Conservation (phyloP, 1,140 invertebrate genomes). For the Zaprionus inermis region DNA sequence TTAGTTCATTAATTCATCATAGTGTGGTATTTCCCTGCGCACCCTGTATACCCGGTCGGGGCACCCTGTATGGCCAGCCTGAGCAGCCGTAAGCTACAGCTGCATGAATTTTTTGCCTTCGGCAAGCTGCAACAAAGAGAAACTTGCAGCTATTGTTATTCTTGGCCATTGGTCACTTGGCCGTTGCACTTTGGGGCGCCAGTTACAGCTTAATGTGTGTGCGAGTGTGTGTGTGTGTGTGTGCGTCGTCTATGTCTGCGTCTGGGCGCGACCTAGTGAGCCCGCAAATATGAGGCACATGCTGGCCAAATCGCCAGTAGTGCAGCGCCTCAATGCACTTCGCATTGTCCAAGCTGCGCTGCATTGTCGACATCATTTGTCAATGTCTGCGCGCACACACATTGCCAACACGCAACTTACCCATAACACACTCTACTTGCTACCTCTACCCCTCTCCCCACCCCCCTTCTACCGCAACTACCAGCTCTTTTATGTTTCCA, state of each 20-base stretch:
- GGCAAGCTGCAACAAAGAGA: slow-evolving; percentile 57
- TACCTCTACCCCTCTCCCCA: neutral
- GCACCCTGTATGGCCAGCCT: slow-evolving; percentile 36
- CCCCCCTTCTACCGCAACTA: neutral
- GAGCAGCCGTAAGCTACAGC: slow-evolving; percentile 70
- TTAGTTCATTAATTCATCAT: neutral
- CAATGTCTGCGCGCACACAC: slow-evolving; percentile 61
- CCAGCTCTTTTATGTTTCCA: neutral
- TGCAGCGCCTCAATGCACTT: slow-evolving; percentile 35
- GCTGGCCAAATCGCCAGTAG: slow-evolving; percentile 40
- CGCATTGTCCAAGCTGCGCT: slow-evolving; percentile 52
- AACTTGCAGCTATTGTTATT: slow-evolving; percentile 65
- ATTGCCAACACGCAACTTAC: slow-evolving; percentile 52
- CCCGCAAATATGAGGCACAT: slow-evolving; percentile 64
- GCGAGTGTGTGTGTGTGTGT: slow-evolving; percentile 13
- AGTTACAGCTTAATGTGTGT: slow-evolving; percentile 4
- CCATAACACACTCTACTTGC: too few species aligned
- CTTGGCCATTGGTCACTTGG: slow-evolving; percentile 56
- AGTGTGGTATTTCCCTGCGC: neutral
- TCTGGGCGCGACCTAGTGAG: slow-evolving; percentile 58
- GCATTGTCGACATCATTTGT: slow-evolving; percentile 71
- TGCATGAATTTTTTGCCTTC: slow-evolving; percentile 54
- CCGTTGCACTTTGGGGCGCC: slow-evolving; percentile 55
- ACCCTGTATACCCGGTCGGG: slow-evolving; percentile 51
- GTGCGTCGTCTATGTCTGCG: too few species aligned